Evolutionary conservation across 2,113 vertebrate species (phyloP).

Genomic region (Orthonyx spaldingii): DNA sequence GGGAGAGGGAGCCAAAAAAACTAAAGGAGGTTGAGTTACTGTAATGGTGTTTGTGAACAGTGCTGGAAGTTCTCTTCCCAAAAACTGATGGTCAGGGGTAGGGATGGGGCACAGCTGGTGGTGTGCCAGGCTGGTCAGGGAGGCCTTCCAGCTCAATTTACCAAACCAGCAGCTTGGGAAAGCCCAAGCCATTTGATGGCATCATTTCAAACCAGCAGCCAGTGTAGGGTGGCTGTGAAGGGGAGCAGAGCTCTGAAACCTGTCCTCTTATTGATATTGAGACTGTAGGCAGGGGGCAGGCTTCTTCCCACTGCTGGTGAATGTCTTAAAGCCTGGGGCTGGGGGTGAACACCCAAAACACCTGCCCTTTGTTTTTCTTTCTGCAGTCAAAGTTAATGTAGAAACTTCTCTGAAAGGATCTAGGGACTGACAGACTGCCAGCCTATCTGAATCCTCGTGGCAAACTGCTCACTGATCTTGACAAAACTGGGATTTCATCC

Average conservation of each 20-base stretch:
- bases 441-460: neutral
- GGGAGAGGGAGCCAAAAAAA: neutral
- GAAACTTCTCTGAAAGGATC: neutral
- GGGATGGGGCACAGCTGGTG: neutral
- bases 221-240: neutral
- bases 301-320: neutral
- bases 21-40: neutral
- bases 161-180: neutral
- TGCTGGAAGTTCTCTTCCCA: neutral
- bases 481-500: neutral
- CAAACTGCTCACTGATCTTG: neutral
- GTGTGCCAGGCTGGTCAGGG: neutral
- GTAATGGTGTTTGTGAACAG: neutral
- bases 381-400: neutral
- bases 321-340: neutral
- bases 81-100: fast-evolving
- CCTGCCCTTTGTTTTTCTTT: neutral
- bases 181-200: neutral
- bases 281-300: neutral
- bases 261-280: neutral
- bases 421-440: neutral
- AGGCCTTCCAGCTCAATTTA: neutral
- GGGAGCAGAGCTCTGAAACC: neutral
- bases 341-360: neutral
- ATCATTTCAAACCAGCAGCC: neutral